Conservation (phyloP, 2,113 vertebrate species). For the Hyperopisus bebe region DNA sequence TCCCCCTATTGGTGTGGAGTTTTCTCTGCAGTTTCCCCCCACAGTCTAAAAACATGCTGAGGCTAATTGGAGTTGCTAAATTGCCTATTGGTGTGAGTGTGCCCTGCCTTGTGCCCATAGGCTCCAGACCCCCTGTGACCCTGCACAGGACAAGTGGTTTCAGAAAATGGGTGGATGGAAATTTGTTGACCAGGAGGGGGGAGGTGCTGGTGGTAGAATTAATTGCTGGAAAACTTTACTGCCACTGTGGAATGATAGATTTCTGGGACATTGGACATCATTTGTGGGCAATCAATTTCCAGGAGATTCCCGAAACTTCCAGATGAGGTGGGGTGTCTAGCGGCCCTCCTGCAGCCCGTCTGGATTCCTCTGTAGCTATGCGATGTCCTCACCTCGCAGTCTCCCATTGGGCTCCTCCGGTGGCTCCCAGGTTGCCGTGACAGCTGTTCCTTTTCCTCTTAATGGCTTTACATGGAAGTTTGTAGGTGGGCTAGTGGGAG, state of each 20-base stretch:
- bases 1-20: too few relatives aligned
- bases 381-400: constrained; percentile 72
- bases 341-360: background rate
- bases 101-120: too few relatives aligned
- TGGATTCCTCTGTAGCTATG: background rate
- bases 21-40: too few relatives aligned
- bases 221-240: background rate
- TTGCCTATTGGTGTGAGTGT: too few relatives aligned
- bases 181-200: background rate
- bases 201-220: background rate
- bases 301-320: background rate
- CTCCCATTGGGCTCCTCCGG: constrained; percentile 83
- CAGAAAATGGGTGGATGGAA: background rate
- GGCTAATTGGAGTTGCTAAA: too few relatives aligned
- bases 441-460: constrained; percentile 77
- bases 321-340: background rate
- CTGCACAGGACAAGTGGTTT: too few relatives aligned
- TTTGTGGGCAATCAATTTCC: background rate
- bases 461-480: constrained; percentile 85
- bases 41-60: too few relatives aligned
- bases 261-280: background rate
- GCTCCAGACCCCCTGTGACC: too few relatives aligned
- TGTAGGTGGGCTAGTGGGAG: constrained; percentile 83
- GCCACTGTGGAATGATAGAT: background rate
- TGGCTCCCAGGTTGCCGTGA: constrained; percentile 83